Conservation (phyloP, 2,797 vertebrate species). For the Rhinoraja longicauda region DNA sequence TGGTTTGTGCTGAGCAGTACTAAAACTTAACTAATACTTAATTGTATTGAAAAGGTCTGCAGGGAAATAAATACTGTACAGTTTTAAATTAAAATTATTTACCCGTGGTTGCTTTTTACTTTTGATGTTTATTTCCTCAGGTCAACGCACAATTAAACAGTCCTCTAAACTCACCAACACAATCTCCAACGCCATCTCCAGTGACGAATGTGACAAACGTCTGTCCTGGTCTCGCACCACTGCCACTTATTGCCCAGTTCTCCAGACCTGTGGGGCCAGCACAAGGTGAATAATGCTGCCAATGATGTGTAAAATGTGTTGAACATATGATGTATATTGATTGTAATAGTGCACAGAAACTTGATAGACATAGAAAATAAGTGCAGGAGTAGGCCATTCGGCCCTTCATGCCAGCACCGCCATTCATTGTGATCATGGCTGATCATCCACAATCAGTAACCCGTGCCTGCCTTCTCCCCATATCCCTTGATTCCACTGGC, state of each 20-base stretch:
- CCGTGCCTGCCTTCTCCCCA: too few relatives aligned
- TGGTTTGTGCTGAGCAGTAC: not conserved
- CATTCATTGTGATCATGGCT: too few relatives aligned
- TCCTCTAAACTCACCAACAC: conserved; percentile 85
- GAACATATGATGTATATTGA: not conserved
- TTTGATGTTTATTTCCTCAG: conserved; percentile 51
- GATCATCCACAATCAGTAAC: too few relatives aligned
- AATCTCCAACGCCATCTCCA: conserved; percentile 88
- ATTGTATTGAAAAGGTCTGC: not conserved
- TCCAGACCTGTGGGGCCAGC: conserved; percentile 78
- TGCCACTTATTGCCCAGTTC: conserved; percentile 88
- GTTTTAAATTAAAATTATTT: not conserved
- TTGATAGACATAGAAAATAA: too few relatives aligned
- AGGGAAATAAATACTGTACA: not conserved
- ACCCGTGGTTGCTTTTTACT: not conserved
- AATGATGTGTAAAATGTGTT: not conserved
- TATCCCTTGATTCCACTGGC: too few relatives aligned
- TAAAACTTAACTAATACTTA: not conserved
- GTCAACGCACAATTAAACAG: conserved; percentile 81
- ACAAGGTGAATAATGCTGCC: conserved; percentile 69
- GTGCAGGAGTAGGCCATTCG: too few relatives aligned
- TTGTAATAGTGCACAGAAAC: not conserved
- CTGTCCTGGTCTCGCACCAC: conserved; percentile 84
- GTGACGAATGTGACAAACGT: conserved; percentile 81
- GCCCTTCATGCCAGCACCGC: too few relatives aligned